Evolutionary conservation across 2,113 vertebrate genomes (phyloP), one percentile per base, ranked within the genome.

Genomic region (Xenus cinereus): DNA sequence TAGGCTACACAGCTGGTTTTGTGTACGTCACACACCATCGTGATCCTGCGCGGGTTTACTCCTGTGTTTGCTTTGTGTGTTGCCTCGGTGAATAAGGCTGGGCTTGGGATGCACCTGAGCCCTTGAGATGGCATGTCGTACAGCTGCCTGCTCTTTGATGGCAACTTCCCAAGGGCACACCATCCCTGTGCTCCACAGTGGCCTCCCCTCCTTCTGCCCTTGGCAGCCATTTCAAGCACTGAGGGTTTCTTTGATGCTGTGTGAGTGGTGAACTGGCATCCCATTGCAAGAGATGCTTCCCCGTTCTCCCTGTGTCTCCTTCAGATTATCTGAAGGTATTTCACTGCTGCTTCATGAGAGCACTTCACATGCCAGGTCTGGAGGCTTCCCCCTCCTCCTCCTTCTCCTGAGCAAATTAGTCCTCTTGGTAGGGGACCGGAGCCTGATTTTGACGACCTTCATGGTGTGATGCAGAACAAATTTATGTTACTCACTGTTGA

Each of bases 121-220:
- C 0, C 3, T n/a, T 32, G 26, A 32, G 53, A 26, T 45, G 16
- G 33, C 28, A 2, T 0, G 0, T 56, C 13, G 14, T 23, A 39
- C 8, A 8, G 67, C 87, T 84, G 62, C 24, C 39, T 1, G 3
- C 35, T 71, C 19, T 56, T 66, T n/a, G 43, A 16, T 22, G 15
- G 1, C 9, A 43, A 54, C 86, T 89, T 77, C 37, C 48, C 16
- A 6, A 20, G 41, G 37, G n/a, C 28, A 4, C 1, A 1, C 32
- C 7, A 0, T 10, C 12, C n/a, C 27, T 48, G 15, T 35, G 14
- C 56, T 86, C 33, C 51, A 14, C 48, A 77, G 69, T 1, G 10
- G 45, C 66, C 33, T 72, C 53, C 33, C 73, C 48, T 84, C 53
- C 46, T 88, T 43, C 66, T 75, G 71, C 59, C 77, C 39, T 50